phyloP scores from a whole-genome alignment of 2,113 vertebrate species.

The crab-eating macaque (Macaca fascicularis) region DNA sequence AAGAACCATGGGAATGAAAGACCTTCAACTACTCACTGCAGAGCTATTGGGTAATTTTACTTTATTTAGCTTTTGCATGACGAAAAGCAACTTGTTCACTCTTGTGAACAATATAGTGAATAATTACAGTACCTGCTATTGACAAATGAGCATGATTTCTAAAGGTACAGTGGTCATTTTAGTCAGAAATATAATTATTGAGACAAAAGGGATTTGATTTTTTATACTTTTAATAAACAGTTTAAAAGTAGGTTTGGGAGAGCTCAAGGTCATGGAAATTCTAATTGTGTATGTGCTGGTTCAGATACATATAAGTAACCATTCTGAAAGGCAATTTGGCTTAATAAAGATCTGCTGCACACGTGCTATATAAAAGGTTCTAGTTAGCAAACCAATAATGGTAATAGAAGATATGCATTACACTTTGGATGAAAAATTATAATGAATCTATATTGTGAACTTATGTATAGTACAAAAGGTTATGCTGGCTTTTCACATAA shows the following conservation, averaged over 20 bases:
- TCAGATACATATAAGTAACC: neutral
- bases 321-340: conserved; percentile 36
- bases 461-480: neutral
- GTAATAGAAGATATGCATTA: neutral
- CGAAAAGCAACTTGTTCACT: conserved; percentile 14
- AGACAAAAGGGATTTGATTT: neutral
- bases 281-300: neutral
- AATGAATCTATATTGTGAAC: neutral
- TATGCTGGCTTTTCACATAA: neutral
- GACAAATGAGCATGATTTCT: conserved; percentile 46
- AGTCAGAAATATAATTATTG: conserved; percentile 38
- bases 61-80: neutral
- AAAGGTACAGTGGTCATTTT: neutral
- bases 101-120: neutral
- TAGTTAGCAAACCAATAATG: neutral
- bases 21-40: conserved; percentile 23
- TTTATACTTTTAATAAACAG: conserved; percentile 36
- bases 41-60: neutral
- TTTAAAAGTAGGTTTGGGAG: neutral
- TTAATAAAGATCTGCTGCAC: neutral
- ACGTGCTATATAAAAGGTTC: neutral
- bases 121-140: conserved; percentile 25
- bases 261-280: neutral
- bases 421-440: neutral
- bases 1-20: conserved; percentile 19